Evolutionary conservation across 2,888 invertebrate genomes (phyloP).

Genomic region (Drosophila anomalata): DNA sequence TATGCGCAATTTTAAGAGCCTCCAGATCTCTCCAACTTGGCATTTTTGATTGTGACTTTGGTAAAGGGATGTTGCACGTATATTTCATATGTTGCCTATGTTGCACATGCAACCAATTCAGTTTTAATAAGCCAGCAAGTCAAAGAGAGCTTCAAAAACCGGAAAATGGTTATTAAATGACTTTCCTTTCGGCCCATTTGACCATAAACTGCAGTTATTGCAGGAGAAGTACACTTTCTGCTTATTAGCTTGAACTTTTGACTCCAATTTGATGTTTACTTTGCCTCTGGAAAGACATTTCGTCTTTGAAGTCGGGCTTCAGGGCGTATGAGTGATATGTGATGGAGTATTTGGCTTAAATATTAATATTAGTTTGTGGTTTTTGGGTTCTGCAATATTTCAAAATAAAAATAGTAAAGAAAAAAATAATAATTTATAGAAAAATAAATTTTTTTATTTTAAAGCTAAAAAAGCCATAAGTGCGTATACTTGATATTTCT

Average conservation of each 20-base stretch:
- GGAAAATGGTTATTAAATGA: neutral
- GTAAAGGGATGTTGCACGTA: slow-evolving; percentile 8
- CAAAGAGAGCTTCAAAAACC: slow-evolving; percentile 1
- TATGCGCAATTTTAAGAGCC: slow-evolving; percentile 47
- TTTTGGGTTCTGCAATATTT: no score
- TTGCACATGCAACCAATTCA: neutral
- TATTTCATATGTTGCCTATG: no score
- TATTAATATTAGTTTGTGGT: no score
- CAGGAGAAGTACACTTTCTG: neutral
- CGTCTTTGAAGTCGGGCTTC: neutral
- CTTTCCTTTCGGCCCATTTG: neutral
- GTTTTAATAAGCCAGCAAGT: neutral
- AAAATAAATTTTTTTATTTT: neutral
- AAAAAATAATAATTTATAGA: no score
- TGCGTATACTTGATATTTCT: neutral
- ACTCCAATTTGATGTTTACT: neutral
- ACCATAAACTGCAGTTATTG: neutral
- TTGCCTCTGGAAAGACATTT: neutral
- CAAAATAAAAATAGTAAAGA: no score
- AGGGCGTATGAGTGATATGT: neutral
- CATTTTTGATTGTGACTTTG: slow-evolving; percentile 37
- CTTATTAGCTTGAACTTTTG: neutral
- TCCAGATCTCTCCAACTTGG: neutral
- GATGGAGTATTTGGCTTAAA: no score
- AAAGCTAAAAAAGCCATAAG: no score